Evolutionary conservation across 2,113 vertebrate species (phyloP).

Genomic region (Psophia crepitans): DNA sequence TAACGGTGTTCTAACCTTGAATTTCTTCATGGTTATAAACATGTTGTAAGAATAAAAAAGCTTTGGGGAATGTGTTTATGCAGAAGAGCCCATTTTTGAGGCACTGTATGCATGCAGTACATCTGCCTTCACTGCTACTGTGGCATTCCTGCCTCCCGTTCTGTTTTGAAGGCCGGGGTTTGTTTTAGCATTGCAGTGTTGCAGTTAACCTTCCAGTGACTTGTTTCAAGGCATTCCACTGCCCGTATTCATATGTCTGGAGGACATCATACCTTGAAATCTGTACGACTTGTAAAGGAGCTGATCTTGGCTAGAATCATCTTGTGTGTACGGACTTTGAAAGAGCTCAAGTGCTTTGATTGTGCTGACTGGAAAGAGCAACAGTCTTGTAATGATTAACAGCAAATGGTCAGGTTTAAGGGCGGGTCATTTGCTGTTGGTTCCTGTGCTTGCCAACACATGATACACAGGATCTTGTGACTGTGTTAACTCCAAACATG

Average conservation of each 20-base stretch:
- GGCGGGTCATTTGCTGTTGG: constrained; percentile 53
- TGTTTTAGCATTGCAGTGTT: background rate
- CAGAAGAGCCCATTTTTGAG: background rate
- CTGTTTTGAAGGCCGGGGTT: background rate
- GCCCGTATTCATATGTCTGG: background rate
- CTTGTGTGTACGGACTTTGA: constrained; percentile 3
- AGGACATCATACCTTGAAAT: constrained; percentile 43
- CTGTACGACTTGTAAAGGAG: background rate
- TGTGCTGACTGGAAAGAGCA: constrained; percentile 39
- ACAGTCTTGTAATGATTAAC: constrained; percentile 51
- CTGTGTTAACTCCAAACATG: constrained; percentile 52
- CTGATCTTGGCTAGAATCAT: constrained; percentile 10
- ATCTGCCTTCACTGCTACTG: background rate
- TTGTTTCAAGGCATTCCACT: background rate
- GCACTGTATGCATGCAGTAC: background rate
- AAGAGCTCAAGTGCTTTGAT: constrained; percentile 16
- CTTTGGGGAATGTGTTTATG: background rate
- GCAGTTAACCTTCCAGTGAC: constrained; percentile 8
- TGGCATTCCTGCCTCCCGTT: background rate
- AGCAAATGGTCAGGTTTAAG: constrained; percentile 44
- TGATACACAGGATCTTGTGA: constrained; percentile 37
- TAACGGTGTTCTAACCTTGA: background rate
- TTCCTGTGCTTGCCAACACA: constrained; percentile 32
- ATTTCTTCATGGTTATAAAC: background rate
- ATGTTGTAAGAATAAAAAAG: background rate